Evolutionary conservation across 2,888 invertebrate genomes (phyloP).

Genomic region (Chesias legatella): DNA sequence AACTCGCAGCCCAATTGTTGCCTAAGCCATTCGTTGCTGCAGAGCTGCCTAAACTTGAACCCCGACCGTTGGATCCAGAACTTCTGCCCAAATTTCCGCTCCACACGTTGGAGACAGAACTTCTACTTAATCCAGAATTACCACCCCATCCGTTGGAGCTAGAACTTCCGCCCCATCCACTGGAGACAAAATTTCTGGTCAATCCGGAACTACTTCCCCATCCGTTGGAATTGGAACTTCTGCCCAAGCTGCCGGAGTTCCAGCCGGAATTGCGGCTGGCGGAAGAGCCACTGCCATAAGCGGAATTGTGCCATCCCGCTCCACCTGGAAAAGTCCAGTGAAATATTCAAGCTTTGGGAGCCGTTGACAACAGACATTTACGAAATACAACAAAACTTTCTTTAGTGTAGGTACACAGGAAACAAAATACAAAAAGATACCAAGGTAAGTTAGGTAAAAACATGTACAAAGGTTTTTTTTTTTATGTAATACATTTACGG

Average conservation of each 20-base stretch:
- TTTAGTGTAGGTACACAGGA: too few relatives aligned
- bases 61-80: conserved; percentile 1
- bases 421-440: too few relatives aligned
- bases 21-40: not conserved
- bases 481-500: too few relatives aligned
- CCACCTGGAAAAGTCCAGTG: conserved; percentile 18
- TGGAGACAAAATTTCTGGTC: conserved; percentile 12
- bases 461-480: too few relatives aligned
- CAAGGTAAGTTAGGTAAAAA: too few relatives aligned
- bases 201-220: conserved; percentile 19
- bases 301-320: conserved; percentile 23
- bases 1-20: too few relatives aligned
- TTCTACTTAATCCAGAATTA: conserved; percentile 13
- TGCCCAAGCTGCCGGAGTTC: conserved; percentile 17
- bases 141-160: not conserved
- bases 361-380: too few relatives aligned
- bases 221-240: conserved; percentile 13
- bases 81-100: conserved; percentile 8
- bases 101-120: conserved; percentile 13
- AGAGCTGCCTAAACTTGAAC: conserved; percentile 2
- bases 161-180: conserved; percentile 7
- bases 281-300: conserved; percentile 10
- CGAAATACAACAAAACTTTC: too few relatives aligned
- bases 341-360: too few relatives aligned
- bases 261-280: conserved; percentile 18